Base-by-base conservation (phyloP, 2,113 vertebrate species). In the Anser brachyrhynchus region DNA sequence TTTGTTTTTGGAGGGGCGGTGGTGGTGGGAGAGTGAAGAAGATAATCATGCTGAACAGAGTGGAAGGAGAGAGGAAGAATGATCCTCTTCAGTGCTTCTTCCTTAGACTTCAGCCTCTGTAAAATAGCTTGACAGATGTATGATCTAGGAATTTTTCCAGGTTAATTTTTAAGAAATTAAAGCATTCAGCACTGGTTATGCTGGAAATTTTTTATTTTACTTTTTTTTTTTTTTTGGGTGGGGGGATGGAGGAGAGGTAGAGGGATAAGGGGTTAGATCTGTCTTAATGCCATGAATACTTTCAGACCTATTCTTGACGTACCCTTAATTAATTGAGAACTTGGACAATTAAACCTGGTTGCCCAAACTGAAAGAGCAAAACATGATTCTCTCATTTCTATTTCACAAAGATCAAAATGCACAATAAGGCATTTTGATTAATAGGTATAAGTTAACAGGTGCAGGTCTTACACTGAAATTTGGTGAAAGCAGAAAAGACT, bases 121-220 rank as follows among this genome's bases (percentile, higher is more conserved):
- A 96, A 97, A 94, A 96, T 97, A 96, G 31, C 92, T 72, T 95
- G 94, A 96, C 96, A 97, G 96, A 97, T 97, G 96, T 94, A 97
- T 92, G 79, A 88, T 97, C 95, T 97, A 93, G 96, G 95, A 97
- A 96, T 67, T 93, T 93, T 94, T 97, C 96, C 96, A 96, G 95
- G 95, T 75, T 92, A 96, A 84, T 93, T 96, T 95, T 97, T 91
- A 96, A 96, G 95, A 97, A 95, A 97, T 96, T 93, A 95, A 92
- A 97, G 26, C 70, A 84, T 78, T 94, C 82, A 84, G 70, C 58
- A 55, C 41, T 89, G 73, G 62, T 77, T 96, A 94, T 65, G 54
- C 37, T 92, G 90, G 81, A 44, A 90, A 74, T 84, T 83, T 94
- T 95, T 58, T 23, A 2, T 3, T 59, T 86, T 77, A 14, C 13